Evolutionary conservation across 2,797 vertebrate species (phyloP).

Genomic region (Hipposideros larvatus): DNA sequence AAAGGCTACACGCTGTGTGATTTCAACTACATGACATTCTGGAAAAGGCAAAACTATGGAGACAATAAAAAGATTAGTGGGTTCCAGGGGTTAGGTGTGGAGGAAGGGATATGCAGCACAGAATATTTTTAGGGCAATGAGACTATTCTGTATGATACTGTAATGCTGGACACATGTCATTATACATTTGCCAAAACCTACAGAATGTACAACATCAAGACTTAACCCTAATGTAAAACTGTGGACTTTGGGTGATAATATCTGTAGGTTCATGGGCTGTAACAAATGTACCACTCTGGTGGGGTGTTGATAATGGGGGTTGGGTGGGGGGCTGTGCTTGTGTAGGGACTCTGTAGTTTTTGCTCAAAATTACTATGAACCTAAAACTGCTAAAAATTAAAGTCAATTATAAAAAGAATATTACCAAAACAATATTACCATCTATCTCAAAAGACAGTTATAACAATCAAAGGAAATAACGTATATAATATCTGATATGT

Average conservation of each 20-base stretch:
- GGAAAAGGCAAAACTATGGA: not conserved
- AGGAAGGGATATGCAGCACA: not conserved
- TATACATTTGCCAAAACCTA: slow-evolving; percentile 20
- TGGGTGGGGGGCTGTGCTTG: not conserved
- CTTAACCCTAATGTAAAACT: not conserved
- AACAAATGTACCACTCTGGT: not conserved
- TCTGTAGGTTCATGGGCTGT: not conserved
- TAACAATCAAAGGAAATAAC: slow-evolving; percentile 19
- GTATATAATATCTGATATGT: not conserved
- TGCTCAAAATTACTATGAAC: not conserved
- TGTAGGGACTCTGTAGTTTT: not conserved
- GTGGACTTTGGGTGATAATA: not conserved
- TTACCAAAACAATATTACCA: not conserved
- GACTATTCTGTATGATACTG: not conserved
- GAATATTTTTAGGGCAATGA: not conserved
- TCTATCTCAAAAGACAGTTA: not conserved
- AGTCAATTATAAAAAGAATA: slow-evolving; percentile 9
- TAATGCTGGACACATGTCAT: not conserved
- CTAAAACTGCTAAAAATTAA: slow-evolving; percentile 49
- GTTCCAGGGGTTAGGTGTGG: not conserved
- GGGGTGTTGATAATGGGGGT: not conserved
- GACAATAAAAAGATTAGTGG: not conserved
- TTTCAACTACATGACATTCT: not conserved
- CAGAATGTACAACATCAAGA: not conserved
- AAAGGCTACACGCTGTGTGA: not conserved